Conservation (phyloP, 2,113 vertebrate species). For the Oenanthe oenanthe region DNA sequence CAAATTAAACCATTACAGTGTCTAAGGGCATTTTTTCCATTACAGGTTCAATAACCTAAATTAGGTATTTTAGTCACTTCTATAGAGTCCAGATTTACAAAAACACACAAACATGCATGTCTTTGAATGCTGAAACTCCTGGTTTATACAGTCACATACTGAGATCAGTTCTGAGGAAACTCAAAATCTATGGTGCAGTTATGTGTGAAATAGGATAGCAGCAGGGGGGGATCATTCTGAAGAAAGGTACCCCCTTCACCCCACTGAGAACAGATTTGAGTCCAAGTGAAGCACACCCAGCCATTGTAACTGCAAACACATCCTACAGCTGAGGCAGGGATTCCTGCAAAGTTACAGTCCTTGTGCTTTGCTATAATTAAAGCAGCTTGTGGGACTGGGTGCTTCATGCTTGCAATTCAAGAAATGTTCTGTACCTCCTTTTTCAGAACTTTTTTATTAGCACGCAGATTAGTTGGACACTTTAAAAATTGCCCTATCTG, state of each 20-base stretch:
- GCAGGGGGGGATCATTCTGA: not conserved
- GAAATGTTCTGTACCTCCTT: not conserved
- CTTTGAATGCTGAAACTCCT: not conserved
- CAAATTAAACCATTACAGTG: not conserved
- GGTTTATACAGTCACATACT: not conserved
- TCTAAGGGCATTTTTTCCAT: not conserved
- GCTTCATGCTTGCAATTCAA: rapidly evolving
- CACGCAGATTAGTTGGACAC: not conserved
- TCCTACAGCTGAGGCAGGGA: not conserved
- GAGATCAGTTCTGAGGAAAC: not conserved
- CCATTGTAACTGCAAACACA: not conserved
- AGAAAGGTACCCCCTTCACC: not conserved
- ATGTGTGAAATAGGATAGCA: not conserved
- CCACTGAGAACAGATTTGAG: not conserved
- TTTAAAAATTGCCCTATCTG: not conserved
- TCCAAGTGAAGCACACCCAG: not conserved
- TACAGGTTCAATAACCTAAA: not conserved
- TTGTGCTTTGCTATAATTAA: not conserved
- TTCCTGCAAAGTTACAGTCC: not conserved
- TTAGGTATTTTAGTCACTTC: not conserved
- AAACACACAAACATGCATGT: rapidly evolving
- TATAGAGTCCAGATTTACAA: not conserved
- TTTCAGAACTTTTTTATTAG: not conserved
- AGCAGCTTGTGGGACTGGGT: not conserved
- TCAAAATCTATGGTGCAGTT: not conserved